Evolutionary conservation across 37 sponge, comb jelly and placozoan species (phyloP), one percentile per base, ranked within the genome.

Genomic region (Bolinopsis microptera): DNA sequence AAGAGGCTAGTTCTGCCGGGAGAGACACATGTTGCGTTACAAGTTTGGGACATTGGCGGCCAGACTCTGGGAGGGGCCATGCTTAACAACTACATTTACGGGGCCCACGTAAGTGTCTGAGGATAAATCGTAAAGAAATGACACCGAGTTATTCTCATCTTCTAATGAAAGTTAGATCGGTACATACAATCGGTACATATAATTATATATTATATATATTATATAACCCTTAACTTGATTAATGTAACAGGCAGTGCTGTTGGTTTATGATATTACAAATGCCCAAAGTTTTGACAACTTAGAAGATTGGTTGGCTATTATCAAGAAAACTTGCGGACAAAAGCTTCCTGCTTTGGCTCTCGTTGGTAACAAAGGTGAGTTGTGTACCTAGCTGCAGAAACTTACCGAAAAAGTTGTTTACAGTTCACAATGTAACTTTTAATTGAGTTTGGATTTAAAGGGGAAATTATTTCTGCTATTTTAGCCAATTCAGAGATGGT

Each of bases 11-110:
- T 39, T 0, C 90, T 97, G 32, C 98, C 97, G 76, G 97, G 92
- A 36, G 67, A 93, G 69, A 93, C 83, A 18, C 92, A 97, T 35
- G 97, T 97, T 2, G 92, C 97, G 0, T 93, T 98, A 23, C 97
- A 96, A 90, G 97, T 98, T 32, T 97, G 99, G 99, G 99, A 97
- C 93, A 98, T 97, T 76, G 99, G 99, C 13, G 99, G 99, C 0
- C 99, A 97, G 75, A 94, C 97, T 0, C 92, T 98, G 24, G 99
- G 99, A 16, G 99, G 99, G 23, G 93, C 93, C 36, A 98, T 98
- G 99, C 94, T 98, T 92, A 94, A 96, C 28, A 97, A 96, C 93
- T 98, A 98, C 94, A 86, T 98, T 1, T 95, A 94, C 68, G 99
- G 99, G 75, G 96, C 96, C 32, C 69, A 98, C 92, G 98, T 97